A percentile compares a stretch with the other conserved stretches of the same genome.
These are phyloP conservation scores for Pristionchus pacificus DNA, from an alignment of 1,140 invertebrate genomes.

Conservation along the genomic window DNA sequence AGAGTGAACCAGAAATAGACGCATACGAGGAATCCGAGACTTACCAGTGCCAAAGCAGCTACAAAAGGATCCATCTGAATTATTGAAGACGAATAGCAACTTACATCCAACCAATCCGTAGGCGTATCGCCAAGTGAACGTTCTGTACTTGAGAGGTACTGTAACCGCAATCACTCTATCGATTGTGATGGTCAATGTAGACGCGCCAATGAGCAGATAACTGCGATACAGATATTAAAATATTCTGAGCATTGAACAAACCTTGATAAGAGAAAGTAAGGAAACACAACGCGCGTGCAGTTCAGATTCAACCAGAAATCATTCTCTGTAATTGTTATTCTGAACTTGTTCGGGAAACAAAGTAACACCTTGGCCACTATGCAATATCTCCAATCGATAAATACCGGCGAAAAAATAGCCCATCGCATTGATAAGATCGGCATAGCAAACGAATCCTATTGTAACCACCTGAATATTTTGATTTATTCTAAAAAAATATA, in stretches of 20 bases:
- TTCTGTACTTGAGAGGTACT: neutral
- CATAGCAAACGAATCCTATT: neutral
- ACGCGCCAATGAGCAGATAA: neutral
- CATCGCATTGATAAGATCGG: neutral
- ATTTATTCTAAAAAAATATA: neutral
- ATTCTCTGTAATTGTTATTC: neutral
- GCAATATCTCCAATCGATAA: neutral
- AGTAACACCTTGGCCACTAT: neutral
- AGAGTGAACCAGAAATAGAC: neutral
- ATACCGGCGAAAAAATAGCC: neutral
- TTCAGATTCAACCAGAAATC: neutral
- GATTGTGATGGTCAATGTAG: neutral
- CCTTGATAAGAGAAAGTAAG: neutral
- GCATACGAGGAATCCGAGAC: neutral
- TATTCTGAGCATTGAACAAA: neutral
- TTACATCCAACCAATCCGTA: neutral
- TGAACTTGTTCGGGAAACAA: neutral
- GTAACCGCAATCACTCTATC: neutral
- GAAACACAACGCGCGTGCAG: neutral
- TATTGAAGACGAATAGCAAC: neutral
- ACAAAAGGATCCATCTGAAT: neutral
- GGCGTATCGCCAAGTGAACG: neutral
- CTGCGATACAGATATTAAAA: neutral
- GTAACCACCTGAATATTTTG: neutral
- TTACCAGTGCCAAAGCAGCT: neutral